Evolutionary conservation across 2,888 invertebrate species (phyloP).

Genomic region (Andricus curvator): DNA sequence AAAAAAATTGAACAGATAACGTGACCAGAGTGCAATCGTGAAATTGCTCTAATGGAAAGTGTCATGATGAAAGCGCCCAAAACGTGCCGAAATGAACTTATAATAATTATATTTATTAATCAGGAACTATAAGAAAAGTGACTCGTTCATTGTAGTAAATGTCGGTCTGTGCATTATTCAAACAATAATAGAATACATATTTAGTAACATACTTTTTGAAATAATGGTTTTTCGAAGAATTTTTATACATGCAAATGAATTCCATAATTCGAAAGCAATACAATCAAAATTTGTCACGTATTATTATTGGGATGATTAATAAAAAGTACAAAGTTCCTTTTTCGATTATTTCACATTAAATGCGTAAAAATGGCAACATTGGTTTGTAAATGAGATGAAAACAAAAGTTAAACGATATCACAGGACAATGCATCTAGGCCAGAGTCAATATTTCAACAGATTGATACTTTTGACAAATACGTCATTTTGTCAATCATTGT

Average conservation of each 20-base stretch:
- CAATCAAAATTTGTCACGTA: not conserved
- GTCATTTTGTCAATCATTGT: not conserved
- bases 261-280: not conserved
- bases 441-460: not conserved
- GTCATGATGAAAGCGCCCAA: not conserved
- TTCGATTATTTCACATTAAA: not conserved
- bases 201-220: not conserved
- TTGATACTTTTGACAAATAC: not conserved
- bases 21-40: conserved; percentile 29
- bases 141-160: not conserved
- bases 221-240: not conserved
- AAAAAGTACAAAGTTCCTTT: not conserved
- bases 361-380: not conserved
- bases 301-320: not conserved
- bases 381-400: conserved; percentile 16
- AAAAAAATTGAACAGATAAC: conserved; percentile 22
- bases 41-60: conserved; percentile 25
- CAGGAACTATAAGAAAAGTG: not conserved
- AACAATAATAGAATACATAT: not conserved
- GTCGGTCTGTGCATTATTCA: not conserved
- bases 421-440: not conserved
- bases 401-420: conserved; percentile 18
- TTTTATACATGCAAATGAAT: not conserved
- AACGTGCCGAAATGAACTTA: not conserved
- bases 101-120: conserved; percentile 9